A percentile compares a stretch with the other conserved stretches of the same genome.
These are phyloP conservation scores for Macrophya alboannulata DNA, from an alignment of 2,888 invertebrate species.

Conservation along the genomic window DNA sequence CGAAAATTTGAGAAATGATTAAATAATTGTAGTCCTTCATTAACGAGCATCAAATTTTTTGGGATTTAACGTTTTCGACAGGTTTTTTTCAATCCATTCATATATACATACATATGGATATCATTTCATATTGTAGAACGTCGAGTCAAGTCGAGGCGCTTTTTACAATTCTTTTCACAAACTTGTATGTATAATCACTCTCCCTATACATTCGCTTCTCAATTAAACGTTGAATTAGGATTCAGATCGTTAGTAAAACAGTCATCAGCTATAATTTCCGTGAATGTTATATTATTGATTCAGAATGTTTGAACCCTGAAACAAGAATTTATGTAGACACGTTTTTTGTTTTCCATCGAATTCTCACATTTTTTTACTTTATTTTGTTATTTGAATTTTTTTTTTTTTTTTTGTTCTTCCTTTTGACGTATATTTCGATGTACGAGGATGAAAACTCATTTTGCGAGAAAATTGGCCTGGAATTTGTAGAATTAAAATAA, in stretches of 20 bases:
- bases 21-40: too few relatives aligned
- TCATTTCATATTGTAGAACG: too few relatives aligned
- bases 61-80: too few relatives aligned
- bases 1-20: neutral
- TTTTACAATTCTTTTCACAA: neutral
- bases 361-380: neutral
- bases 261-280: neutral
- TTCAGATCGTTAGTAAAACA: slow-evolving; percentile 1
- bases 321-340: neutral
- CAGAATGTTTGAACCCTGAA: neutral
- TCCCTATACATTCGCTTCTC: neutral
- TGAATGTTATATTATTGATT: neutral
- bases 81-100: too few relatives aligned
- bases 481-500: slow-evolving; percentile 16
- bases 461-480: slow-evolving; percentile 5
- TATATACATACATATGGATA: too few relatives aligned
- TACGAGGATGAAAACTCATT: slow-evolving; percentile 13
- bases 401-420: neutral
- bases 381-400: too few relatives aligned
- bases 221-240: too few relatives aligned
- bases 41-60: neutral
- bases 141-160: neutral
- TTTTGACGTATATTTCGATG: neutral
- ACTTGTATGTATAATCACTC: neutral
- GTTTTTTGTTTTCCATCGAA: slow-evolving; percentile 3